phyloP scores from a whole-genome alignment of 64 coral and sea anemone genomes.

The Pocillopora damicornis region DNA sequence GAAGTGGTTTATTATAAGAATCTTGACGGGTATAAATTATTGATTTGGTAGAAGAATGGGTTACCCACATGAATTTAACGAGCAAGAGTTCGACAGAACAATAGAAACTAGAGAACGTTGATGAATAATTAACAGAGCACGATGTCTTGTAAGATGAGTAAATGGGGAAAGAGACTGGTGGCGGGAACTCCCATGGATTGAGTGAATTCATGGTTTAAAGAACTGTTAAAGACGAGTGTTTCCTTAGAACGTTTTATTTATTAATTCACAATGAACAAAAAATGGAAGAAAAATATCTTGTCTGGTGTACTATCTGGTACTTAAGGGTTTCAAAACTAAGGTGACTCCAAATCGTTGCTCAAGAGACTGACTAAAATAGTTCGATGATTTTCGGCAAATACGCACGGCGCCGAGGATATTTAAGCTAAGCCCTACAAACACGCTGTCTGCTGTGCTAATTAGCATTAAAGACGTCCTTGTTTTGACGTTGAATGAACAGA shows the following conservation, averaged over 20 bases:
- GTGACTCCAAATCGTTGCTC: neutral
- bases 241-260: constrained; percentile 25
- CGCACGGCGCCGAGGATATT: constrained; percentile 23
- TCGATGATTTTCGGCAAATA: neutral
- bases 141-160: constrained; percentile 57
- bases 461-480: constrained; percentile 28
- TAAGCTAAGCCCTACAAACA: constrained; percentile 1
- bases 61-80: constrained; percentile 86
- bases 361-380: neutral
- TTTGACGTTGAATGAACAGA: constrained; percentile 31
- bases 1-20: constrained; percentile 78
- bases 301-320: constrained; percentile 20
- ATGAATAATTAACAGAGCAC: constrained; percentile 88
- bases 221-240: constrained; percentile 37
- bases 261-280: constrained; percentile 31
- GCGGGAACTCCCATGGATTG: constrained; percentile 32
- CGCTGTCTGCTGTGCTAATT: neutral
- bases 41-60: constrained; percentile 75
- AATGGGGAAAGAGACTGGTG: constrained; percentile 30
- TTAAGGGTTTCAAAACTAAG: neutral
- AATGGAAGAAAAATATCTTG: neutral
- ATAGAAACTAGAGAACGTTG: constrained; percentile 67
- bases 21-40: constrained; percentile 76
- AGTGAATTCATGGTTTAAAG: constrained; percentile 28
- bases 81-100: constrained; percentile 72